phyloP scores from a whole-genome alignment of 37 sponge, comb jelly and placozoan genomes.

The Ianthella basta region DNA sequence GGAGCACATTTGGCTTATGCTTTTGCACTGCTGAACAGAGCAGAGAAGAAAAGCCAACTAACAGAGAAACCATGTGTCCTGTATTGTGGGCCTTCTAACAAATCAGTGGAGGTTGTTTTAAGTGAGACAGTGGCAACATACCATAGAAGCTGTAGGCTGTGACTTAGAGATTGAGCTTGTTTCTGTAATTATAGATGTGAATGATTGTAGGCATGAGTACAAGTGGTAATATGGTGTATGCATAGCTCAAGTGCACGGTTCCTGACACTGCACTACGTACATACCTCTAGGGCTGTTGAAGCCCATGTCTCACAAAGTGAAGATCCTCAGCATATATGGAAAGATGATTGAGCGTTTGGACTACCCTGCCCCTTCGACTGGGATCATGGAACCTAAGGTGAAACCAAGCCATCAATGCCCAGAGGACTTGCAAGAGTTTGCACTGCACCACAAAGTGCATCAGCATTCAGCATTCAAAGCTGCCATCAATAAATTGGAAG shows the following conservation, averaged over 20 bases:
- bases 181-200: no score
- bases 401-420: not conserved
- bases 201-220: no score
- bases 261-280: not conserved
- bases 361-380: constrained; percentile 35
- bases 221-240: no score
- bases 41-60: not conserved
- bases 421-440: not conserved
- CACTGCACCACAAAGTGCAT: constrained; percentile 48
- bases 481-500: constrained; percentile 4
- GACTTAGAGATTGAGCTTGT: no score
- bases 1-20: constrained; percentile 69
- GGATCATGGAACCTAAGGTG: not conserved
- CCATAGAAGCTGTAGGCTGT: no score
- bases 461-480: not conserved
- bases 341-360: constrained; percentile 42
- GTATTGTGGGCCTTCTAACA: constrained; percentile 54
- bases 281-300: not conserved
- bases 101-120: constrained; percentile 61
- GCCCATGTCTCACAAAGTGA: constrained; percentile 3
- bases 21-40: constrained; percentile 26
- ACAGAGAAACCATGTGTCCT: constrained; percentile 30
- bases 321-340: constrained; percentile 45
- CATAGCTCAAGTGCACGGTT: no score
- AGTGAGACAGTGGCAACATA: no score